A percentile compares a stretch with the other conserved stretches of the same genome.
Conservation (phyloP, 2,113 vertebrate genomes). For the Eptesicus fuscus region DNA sequence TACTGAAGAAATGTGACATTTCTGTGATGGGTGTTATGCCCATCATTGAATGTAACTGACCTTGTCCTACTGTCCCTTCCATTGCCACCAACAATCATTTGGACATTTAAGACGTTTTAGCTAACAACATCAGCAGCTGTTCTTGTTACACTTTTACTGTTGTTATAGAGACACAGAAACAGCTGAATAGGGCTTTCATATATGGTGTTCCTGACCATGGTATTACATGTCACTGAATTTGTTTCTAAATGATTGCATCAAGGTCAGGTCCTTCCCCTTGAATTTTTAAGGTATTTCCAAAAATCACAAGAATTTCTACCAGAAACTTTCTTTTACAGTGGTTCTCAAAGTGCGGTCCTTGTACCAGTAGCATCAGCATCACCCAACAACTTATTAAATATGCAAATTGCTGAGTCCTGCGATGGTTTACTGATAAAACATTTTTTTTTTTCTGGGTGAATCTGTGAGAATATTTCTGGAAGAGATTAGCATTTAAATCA, state of each 20-base stretch:
- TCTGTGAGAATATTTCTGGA: background rate
- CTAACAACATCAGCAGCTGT: conserved; percentile 71
- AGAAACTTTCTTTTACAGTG: background rate
- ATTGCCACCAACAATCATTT: conserved; percentile 71
- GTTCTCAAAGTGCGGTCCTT: background rate
- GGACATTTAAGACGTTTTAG: conserved; percentile 71
- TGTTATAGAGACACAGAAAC: conserved; percentile 77
- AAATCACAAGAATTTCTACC: background rate
- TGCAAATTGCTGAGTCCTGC: background rate
- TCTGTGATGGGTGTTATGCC: conserved; percentile 49
- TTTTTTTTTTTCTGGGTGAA: background rate
- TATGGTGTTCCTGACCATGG: conserved; percentile 38
- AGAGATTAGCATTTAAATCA: background rate
- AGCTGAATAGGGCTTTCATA: conserved; percentile 69
- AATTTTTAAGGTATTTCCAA: conserved; percentile 25
- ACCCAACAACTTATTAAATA: background rate
- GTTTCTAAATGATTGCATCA: conserved; percentile 18
- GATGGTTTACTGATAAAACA: background rate
- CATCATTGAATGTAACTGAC: conserved; percentile 67
- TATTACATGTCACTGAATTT: background rate
- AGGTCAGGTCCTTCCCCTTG: background rate
- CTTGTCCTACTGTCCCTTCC: conserved; percentile 66
- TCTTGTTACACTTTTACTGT: conserved; percentile 72
- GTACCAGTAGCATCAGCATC: background rate
- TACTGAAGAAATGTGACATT: conserved; percentile 71